Conservation (phyloP, 2,888 invertebrate species). For the Pseudolycoriella hygida region DNA sequence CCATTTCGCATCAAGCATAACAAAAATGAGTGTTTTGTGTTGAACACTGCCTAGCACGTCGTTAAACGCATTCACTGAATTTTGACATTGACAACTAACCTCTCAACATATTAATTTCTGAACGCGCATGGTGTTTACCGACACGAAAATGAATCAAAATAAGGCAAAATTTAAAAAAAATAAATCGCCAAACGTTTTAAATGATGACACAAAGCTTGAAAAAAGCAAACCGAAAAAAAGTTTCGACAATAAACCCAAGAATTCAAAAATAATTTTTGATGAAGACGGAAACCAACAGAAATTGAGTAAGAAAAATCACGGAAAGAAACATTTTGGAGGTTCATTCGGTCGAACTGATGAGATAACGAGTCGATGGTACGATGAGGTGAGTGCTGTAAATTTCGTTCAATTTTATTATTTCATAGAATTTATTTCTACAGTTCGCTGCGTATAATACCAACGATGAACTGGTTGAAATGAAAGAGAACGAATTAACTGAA, state of each 20-base stretch:
- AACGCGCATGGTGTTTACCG: too few relatives aligned
- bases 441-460: slow-evolving; percentile 20
- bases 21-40: too few relatives aligned
- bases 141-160: too few relatives aligned
- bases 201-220: too few relatives aligned
- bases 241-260: slow-evolving; percentile 11
- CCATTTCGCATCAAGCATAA: too few relatives aligned
- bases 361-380: not conserved
- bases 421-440: slow-evolving; percentile 14
- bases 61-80: too few relatives aligned
- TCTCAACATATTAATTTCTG: too few relatives aligned
- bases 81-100: too few relatives aligned
- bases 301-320: not conserved
- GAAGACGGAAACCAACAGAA: slow-evolving; percentile 15
- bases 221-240: too few relatives aligned
- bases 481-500: slow-evolving; percentile 24
- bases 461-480: slow-evolving; percentile 23
- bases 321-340: not conserved
- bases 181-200: too few relatives aligned
- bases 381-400: not conserved
- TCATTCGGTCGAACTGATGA: not conserved
- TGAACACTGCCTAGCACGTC: too few relatives aligned
- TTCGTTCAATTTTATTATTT: not conserved
- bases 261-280: slow-evolving; percentile 22
- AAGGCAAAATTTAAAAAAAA: too few relatives aligned